Base-by-base conservation (phyloP, 2,888 invertebrate species). In the Pristionchus entomophagus region DNA sequence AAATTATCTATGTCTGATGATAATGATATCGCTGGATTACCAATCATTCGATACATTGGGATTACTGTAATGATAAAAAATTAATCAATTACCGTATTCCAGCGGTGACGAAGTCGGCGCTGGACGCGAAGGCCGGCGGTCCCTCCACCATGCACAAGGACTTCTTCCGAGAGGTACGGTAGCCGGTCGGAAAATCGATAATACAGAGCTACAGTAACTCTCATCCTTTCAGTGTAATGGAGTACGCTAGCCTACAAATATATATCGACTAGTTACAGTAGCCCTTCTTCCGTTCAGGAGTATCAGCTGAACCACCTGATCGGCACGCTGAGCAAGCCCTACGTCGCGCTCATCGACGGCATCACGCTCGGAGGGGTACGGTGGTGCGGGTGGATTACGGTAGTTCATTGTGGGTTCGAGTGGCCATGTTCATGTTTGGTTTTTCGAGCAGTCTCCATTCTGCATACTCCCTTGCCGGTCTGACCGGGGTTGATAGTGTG, bases 361-460 rank as follows among this genome's bases (percentile, higher is more conserved):
- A 97, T 99, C 87, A 97, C 97, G 0, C 99, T 99, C 98, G 99
- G 99, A 59, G 98, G 98, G 85, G 95, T 95, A 87, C 87, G 93
- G 89, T 45, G 45, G 45, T 45, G 14, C 6, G 8, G 14, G 32
- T 10, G 35, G 35, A n/a, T 38, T 65, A 65, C 65, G 8, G 65
- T 65, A 65, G 17, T 17, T 19, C 35, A 32, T 12, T 45, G 14
- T 45, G 45, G 45, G 45, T 6, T 45, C 8, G 14, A 45, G 6
- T 45, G n/a, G n/a, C n/a, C n/a, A n/a, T n/a, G n/a, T n/a, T n/a
- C n/a, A n/a, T n/a, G n/a, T n/a, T n/a, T n/a, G n/a, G n/a, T n/a
- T n/a, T n/a, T n/a, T n/a, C n/a, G n/a, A n/a, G n/a, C n/a, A n/a
- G n/a, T n/a, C n/a, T n/a, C n/a, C n/a, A n/a, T n/a, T n/a, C n/a